Base-by-base conservation (phyloP, 2,113 vertebrate genomes). In the Thamnophis sirtalis region DNA sequence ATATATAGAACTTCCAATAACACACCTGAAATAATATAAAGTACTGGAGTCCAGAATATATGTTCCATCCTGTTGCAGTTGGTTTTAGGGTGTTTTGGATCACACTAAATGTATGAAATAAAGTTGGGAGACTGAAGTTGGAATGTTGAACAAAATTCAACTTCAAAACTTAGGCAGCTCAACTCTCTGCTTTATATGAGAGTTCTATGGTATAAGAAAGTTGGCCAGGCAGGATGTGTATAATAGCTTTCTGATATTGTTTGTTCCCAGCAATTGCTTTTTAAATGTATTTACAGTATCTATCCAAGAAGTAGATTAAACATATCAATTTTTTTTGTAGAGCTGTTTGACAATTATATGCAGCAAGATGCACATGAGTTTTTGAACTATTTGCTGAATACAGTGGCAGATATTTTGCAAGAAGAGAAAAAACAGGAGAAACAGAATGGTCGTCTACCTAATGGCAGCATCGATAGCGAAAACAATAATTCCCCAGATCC, bases 311-410 rank as follows among this genome's bases (percentile, higher is more conserved):
- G 53, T 48, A 88, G 24, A 24, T 9, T 24, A 19, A 50, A 9
- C 89, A 93, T 94, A 94, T 94, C 2, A 87, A 68, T 68, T 87
- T 43, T 73, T 58, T 91, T 97, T 84, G 43, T 96, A 99, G 99
- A 99, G 86, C 97, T 99, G 94, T 99, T 99, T 96, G 99, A 99
- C 95, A 99, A 99, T 97, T 99, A 99, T 97, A 99, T 99, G 99
- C 99, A 99, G 96, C 99, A 99, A 97, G 99, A 99, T 93, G 99
- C 99, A 17, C 99, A 99, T 53, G 99, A 99, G 73, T 99, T 99
- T 96, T 98, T 99, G 93, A 99, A 99, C 97, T 99, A 99, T 93
- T 97, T 99, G 68, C 97, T 99, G 93, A 99, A 99, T 95, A 99
- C 99, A 73, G 98, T 99, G 92, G 99, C 98, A 11, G 99, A 99